Conservation (phyloP, 1,140 invertebrate species). For the Lordiphosa mommai region DNA sequence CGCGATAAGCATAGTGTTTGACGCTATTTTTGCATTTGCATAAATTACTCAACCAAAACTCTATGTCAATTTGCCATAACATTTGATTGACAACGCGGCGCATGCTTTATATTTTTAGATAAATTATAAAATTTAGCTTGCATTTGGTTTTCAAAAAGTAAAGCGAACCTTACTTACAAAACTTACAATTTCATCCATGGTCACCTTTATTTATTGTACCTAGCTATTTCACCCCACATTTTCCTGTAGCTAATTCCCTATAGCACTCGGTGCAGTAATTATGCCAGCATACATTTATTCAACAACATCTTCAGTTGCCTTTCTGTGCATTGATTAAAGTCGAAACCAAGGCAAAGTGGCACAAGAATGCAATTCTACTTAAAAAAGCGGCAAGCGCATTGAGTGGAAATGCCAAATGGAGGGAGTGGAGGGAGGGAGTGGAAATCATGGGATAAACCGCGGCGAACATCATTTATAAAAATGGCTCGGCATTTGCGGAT, state of each 20-base stretch:
- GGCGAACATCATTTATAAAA: conserved; percentile 68
- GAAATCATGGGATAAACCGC: conserved; percentile 22
- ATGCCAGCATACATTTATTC: no score
- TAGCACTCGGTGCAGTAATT: no score
- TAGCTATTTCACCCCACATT: no score
- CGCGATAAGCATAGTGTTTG: conserved; percentile 40
- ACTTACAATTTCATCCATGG: no score
- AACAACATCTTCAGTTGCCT: background rate
- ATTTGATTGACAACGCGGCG: conserved; percentile 6
- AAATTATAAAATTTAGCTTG: no score
- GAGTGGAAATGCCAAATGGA: conserved; percentile 30
- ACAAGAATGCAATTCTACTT: conserved; percentile 54
- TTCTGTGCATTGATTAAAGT: conserved; percentile 59
- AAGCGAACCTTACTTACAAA: no score
- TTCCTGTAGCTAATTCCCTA: no score
- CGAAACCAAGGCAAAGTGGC: conserved; percentile 40
- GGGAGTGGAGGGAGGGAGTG: background rate
- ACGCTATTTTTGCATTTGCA: conserved; percentile 54
- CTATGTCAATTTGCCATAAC: conserved; percentile 7
- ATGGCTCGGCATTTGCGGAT: conserved; percentile 55
- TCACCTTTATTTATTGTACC: no score
- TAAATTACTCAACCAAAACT: conserved; percentile 37
- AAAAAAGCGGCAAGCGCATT: conserved; percentile 28
- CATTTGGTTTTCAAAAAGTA: no score
- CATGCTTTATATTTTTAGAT: no score